Percentiles rank a stretch among this genome's conserved stretches.
These are phyloP conservation scores for Mus spretus DNA, from an alignment of 2,797 vertebrate genomes.

Conservation along the genomic window DNA sequence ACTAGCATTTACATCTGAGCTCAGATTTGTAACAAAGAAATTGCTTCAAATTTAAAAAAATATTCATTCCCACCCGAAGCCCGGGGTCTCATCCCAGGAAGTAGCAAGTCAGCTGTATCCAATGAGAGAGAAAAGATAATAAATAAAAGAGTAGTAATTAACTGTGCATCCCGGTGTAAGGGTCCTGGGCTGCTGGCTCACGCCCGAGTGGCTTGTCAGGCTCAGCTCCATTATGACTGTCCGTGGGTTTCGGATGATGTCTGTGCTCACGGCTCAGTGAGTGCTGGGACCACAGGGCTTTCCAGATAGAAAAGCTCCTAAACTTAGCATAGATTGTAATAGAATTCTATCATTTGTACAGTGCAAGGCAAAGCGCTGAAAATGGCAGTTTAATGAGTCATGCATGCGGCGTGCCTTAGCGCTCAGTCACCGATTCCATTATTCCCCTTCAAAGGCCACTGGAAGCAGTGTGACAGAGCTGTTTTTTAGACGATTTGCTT, in stretches of 20 bases:
- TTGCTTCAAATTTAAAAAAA: conserved; percentile 87
- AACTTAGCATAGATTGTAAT: conserved; percentile 83
- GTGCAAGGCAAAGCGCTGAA: conserved; percentile 85
- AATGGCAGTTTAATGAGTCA: conserved; percentile 91
- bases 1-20: conserved; percentile 64
- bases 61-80: conserved; percentile 80
- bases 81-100: conserved; percentile 78
- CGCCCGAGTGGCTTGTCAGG: conserved; percentile 85
- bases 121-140: conserved; percentile 85
- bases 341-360: conserved; percentile 86
- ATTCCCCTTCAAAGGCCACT: conserved; percentile 85
- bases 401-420: conserved; percentile 86
- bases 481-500: conserved; percentile 39
- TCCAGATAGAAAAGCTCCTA: conserved; percentile 82
- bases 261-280: conserved; percentile 80
- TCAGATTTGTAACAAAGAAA: conserved; percentile 81
- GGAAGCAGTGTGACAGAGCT: conserved; percentile 67
- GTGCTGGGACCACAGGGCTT: conserved; percentile 73
- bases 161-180: conserved; percentile 83
- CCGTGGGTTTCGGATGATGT: conserved; percentile 86
- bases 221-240: conserved; percentile 86
- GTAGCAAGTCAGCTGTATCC: conserved; percentile 86
- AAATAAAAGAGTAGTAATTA: conserved; percentile 88
- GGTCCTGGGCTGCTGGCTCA: conserved; percentile 79
- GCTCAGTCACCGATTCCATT: conserved; percentile 87